Percentiles rank a stretch among this genome's conserved stretches.
phyloP scores from a whole-genome alignment of 1,140 invertebrate species.

The Cyphomyrmex costatus region DNA sequence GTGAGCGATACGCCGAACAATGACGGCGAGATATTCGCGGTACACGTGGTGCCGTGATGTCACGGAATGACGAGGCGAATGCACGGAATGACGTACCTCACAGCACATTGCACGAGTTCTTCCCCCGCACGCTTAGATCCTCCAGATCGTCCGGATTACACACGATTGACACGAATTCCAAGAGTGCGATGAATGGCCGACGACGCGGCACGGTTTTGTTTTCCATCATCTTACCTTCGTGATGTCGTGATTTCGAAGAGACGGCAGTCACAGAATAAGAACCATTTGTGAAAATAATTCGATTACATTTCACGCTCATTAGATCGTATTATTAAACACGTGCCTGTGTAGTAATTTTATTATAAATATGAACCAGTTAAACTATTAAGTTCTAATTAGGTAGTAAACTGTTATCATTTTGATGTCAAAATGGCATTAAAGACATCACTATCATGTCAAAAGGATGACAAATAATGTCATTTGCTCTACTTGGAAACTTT shows the following conservation, averaged over 20 bases:
- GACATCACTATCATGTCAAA: no score
- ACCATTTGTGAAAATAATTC: background rate
- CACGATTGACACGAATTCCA: slow-evolving; percentile 68
- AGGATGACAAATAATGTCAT: no score
- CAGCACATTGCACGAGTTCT: slow-evolving; percentile 37
- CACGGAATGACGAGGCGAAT: slow-evolving; percentile 68
- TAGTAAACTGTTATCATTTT: no score
- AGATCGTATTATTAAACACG: background rate
- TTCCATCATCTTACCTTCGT: slow-evolving; percentile 10
- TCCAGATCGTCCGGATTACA: slow-evolving; percentile 57
- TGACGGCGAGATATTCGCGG: slow-evolving; percentile 18
- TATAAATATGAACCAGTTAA: background rate
- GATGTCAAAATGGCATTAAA: no score
- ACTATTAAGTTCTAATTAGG: background rate
- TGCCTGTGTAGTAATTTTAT: background rate
- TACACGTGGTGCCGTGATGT: slow-evolving; percentile 32
- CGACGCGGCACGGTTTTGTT: slow-evolving; percentile 8
- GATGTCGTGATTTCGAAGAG: background rate
- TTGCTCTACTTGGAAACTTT: background rate
- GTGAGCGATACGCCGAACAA: slow-evolving; percentile 19
- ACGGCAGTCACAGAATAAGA: slow-evolving; percentile 12
- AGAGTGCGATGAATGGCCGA: slow-evolving; percentile 30
- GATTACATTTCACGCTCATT: background rate
- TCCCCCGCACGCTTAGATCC: slow-evolving; percentile 39
- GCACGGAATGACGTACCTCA: slow-evolving; percentile 32